Conservation (phyloP, 2,888 invertebrate genomes). For the Lasioglossum zephyrum region DNA sequence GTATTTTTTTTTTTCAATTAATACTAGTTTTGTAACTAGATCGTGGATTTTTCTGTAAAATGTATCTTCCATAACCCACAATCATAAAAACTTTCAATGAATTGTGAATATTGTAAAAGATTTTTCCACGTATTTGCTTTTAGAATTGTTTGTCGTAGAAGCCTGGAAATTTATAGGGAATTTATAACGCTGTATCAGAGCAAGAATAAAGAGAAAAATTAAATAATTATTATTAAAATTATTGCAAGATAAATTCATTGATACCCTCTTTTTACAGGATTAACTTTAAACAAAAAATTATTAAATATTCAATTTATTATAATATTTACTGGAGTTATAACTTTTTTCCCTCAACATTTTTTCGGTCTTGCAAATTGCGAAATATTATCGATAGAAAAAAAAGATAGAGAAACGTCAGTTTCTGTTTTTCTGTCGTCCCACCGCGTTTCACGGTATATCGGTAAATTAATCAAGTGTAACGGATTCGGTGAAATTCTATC, state of each 20-base stretch:
- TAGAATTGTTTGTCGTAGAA: neutral
- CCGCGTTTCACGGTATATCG: neutral
- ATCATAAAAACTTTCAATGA: neutral
- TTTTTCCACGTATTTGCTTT: neutral
- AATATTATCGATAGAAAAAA: conserved; percentile 27
- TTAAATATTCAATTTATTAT: too few relatives aligned
- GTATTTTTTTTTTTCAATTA: neutral
- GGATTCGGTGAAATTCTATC: too few relatives aligned
- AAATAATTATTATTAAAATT: too few relatives aligned
- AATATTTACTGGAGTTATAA: too few relatives aligned
- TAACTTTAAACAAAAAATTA: too few relatives aligned
- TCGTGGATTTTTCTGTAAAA: neutral
- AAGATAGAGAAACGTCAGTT: neutral
- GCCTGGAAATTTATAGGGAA: neutral
- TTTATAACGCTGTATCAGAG: neutral
- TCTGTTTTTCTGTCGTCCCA: neutral
- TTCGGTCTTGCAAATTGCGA: too few relatives aligned
- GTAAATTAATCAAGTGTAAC: conserved; percentile 20
- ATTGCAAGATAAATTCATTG: too few relatives aligned
- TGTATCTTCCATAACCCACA: neutral
- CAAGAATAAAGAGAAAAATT: neutral
- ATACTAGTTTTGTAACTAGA: neutral
- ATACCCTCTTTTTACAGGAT: too few relatives aligned
- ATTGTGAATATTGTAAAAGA: neutral
- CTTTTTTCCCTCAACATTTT: too few relatives aligned